Conservation (phyloP, 2,888 invertebrate genomes). For the Phyllotreta cruciferae region DNA sequence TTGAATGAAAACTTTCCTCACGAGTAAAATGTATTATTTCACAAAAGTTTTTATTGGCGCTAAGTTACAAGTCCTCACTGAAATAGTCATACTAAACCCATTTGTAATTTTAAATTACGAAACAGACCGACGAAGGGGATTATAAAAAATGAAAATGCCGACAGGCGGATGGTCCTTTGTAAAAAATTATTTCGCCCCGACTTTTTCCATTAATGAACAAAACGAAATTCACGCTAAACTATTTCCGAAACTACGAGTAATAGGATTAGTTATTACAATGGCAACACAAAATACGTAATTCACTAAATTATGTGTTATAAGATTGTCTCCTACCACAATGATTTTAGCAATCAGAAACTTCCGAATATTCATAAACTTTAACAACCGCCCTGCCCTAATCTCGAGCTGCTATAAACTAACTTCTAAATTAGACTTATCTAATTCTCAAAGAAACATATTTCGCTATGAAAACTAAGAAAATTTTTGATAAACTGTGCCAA, state of each 20-base stretch:
- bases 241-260: not conserved
- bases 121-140: slow-evolving; percentile 9
- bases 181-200: not conserved
- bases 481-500: slow-evolving; percentile 12
- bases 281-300: too few species aligned
- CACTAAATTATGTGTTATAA: not conserved
- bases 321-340: slow-evolving; percentile 2
- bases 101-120: slow-evolving; percentile 19
- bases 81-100: slow-evolving; percentile 18
- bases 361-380: slow-evolving; percentile 1
- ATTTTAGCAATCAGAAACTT: slow-evolving; percentile 8
- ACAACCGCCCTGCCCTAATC: slow-evolving; percentile 1
- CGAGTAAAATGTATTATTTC: slow-evolving; percentile 39
- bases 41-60: slow-evolving; percentile 38
- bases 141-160: slow-evolving; percentile 12
- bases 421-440: slow-evolving; percentile 9
- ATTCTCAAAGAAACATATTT: slow-evolving; percentile 10
- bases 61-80: slow-evolving; percentile 27
- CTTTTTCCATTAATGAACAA: not conserved
- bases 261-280: too few species aligned
- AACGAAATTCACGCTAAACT: not conserved
- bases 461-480: slow-evolving; percentile 1
- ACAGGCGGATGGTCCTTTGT: not conserved
- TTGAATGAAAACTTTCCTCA: slow-evolving; percentile 38
- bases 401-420: slow-evolving; percentile 4